Conservation (phyloP, 2,113 vertebrate species). For the Pitta sordida region DNA sequence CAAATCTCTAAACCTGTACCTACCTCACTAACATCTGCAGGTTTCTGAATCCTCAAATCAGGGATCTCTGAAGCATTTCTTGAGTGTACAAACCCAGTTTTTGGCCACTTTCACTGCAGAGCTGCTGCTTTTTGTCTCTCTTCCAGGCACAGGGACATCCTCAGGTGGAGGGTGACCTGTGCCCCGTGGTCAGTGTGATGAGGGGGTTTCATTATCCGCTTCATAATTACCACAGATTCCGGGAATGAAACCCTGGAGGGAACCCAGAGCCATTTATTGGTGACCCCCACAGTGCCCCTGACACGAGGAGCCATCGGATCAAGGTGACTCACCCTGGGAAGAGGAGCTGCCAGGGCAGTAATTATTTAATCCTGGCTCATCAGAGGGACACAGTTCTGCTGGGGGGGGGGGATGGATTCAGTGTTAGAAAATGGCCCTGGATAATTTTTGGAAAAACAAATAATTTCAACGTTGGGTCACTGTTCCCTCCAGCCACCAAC, state of each 20-base stretch:
- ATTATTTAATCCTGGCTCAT: background rate
- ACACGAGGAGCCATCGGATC: accelerated
- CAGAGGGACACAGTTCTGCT: background rate
- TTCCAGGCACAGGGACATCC: background rate
- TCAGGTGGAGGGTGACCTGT: background rate
- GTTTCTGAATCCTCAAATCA: too few relatives aligned
- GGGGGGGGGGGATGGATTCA: background rate
- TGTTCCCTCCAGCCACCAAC: background rate
- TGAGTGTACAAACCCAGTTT: background rate
- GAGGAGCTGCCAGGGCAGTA: background rate
- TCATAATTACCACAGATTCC: background rate
- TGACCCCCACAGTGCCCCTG: background rate
- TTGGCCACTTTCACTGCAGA: background rate
- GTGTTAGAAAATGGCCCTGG: background rate
- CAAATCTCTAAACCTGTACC: too few relatives aligned
- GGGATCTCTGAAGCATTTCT: background rate
- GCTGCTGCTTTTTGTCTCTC: background rate
- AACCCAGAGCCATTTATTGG: background rate
- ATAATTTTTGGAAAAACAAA: background rate
- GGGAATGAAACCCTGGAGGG: background rate
- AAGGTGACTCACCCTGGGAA: background rate
- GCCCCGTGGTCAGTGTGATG: accelerated
- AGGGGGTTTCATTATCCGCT: background rate
- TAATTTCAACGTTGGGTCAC: background rate
- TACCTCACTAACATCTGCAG: too few relatives aligned